Evolutionary conservation across 2,113 vertebrate genomes (phyloP).

Genomic region (Dasyprocta punctata): DNA sequence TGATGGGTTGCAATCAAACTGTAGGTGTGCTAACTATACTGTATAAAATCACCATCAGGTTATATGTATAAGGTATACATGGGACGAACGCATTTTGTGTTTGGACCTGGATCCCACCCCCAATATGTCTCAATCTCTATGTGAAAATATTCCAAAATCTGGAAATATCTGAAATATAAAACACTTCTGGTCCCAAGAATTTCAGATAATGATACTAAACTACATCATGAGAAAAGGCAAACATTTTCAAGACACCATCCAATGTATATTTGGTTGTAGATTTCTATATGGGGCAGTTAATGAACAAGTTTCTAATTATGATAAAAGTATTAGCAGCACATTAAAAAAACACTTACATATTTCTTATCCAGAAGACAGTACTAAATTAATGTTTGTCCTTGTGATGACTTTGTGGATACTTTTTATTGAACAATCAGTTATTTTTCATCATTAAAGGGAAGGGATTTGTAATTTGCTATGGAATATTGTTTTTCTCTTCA

Average conservation of each 20-base stretch:
- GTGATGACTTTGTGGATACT: background rate
- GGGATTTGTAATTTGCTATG: background rate
- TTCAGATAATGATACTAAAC: background rate
- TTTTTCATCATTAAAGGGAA: conserved; percentile 27
- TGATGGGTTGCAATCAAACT: background rate
- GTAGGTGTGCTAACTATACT: background rate
- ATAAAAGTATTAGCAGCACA: conserved; percentile 42
- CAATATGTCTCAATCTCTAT: background rate
- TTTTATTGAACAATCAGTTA: background rate
- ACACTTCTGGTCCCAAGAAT: background rate
- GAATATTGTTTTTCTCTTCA: background rate
- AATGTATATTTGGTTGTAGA: background rate
- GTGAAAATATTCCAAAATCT: background rate
- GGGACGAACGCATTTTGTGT: background rate
- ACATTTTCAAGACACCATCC: background rate
- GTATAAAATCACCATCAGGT: background rate
- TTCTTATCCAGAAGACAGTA: conserved; percentile 16
- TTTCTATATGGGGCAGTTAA: background rate
- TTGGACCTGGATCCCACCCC: background rate
- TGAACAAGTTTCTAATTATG: conserved; percentile 13
- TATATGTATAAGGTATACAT: background rate
- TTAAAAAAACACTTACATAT: conserved; percentile 10
- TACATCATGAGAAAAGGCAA: background rate
- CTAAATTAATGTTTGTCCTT: conserved; percentile 37
- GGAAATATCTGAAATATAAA: background rate